Evolutionary conservation across 2,888 invertebrate genomes (phyloP).

Genomic region (Ochropacha duplaris): DNA sequence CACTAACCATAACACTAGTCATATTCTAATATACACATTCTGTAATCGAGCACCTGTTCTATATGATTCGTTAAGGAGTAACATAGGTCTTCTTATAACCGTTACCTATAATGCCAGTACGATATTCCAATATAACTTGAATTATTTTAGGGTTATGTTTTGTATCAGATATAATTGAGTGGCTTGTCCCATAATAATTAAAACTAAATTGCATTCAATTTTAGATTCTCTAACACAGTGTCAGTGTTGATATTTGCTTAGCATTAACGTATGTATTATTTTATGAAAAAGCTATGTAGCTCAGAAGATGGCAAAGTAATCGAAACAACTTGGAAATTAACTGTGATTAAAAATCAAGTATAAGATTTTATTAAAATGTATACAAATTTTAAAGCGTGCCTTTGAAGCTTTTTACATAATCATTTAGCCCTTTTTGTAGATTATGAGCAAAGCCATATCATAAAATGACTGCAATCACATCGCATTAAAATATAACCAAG

Average conservation of each 20-base stretch:
- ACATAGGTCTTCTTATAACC: neutral
- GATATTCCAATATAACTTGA: neutral
- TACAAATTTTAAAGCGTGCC: neutral
- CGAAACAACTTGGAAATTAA: neutral
- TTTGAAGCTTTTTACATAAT: neutral
- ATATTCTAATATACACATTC: constrained; percentile 48
- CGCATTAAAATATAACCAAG: too few species aligned
- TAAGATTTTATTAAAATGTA: neutral
- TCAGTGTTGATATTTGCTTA: neutral
- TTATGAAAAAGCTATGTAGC: neutral
- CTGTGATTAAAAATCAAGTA: neutral
- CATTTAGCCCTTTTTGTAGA: neutral
- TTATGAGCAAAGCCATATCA: too few species aligned
- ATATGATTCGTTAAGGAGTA: neutral
- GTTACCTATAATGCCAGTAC: constrained; percentile 1
- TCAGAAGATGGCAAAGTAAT: neutral
- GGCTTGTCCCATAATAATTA: neutral
- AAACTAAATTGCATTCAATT: neutral
- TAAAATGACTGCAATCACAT: too few species aligned
- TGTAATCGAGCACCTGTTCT: constrained; percentile 34
- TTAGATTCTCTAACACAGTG: neutral
- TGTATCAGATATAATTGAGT: neutral
- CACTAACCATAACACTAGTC: constrained; percentile 70
- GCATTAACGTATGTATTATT: neutral
- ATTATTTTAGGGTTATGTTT: neutral